A percentile compares a stretch with the other conserved stretches of the same genome.
Evolutionary conservation across 2,888 invertebrate genomes (phyloP).

Genomic region (Andrena haemorrhoa): DNA sequence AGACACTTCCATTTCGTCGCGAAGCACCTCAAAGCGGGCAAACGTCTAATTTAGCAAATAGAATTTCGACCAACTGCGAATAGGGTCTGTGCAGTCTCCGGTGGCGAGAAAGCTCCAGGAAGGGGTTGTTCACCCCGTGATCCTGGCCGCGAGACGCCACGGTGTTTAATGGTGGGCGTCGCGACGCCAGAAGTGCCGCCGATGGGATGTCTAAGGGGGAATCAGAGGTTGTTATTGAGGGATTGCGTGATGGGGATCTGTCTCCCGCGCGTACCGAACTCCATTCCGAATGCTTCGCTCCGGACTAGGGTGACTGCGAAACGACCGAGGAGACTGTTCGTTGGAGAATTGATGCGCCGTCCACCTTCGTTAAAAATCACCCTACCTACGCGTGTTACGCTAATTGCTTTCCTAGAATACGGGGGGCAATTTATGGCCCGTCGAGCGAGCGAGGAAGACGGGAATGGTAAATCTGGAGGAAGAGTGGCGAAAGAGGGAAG

Average conservation of each 20-base stretch:
- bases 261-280: background rate
- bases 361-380: no score
- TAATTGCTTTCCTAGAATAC: background rate
- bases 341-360: no score
- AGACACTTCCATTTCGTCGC: background rate
- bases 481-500: constrained; percentile 2
- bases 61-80: constrained; percentile 1
- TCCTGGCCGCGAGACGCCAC: constrained; percentile 9
- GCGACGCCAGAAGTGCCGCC: constrained; percentile 62
- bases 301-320: no score
- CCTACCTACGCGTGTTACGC: no score
- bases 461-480: background rate
- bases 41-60: constrained; percentile 26
- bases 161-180: constrained; percentile 55
- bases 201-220: constrained; percentile 41
- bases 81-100: background rate
- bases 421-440: background rate
- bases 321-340: no score
- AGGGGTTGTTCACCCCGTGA: constrained; percentile 5
- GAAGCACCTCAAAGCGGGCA: background rate
- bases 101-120: background rate
- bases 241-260: background rate
- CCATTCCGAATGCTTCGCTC: no score
- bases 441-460: constrained; percentile 2
- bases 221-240: constrained; percentile 19